Base-by-base conservation (phyloP, 64 coral and sea anemone species). In the Cladopsammia gracilis region DNA sequence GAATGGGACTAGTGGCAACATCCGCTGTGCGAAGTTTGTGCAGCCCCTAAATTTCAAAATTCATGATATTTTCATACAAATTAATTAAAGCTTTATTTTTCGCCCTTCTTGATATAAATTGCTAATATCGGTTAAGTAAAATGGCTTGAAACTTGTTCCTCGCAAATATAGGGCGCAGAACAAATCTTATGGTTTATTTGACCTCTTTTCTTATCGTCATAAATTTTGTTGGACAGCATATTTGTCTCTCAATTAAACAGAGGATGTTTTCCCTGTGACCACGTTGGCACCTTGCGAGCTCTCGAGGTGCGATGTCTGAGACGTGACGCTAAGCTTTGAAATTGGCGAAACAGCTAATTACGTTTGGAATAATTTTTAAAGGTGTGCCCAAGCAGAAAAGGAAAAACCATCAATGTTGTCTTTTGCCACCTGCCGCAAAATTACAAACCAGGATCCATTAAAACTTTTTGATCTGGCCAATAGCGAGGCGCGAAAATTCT, bases 321-420 rank as follows among this genome's bases (percentile, higher is more conserved):
- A 77, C 75, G 22, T 4, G 50, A 49, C 22, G 48, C 50, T 77
- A 20, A 19, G 75, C 50, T 18, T 77, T 77, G 48, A 77, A 54
- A 54, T 77, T 51, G 10, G 75, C 75, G 53, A 77, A 77, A 77
- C 75, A 77, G 75, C 22, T 77, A 77, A 77, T 77, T 52, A 56
- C 24, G 48, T 25, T 61, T 81, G 77, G 26, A 81, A 81, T 60
- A 81, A 77, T 25, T 56, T 77, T 23, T 45, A 54, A 56, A 54
- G 20, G 75, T 54, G 76, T 58, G 56, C 49, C 24, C 10, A 64
- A 84, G 44, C 24, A 50, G 14, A 49, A 43, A 49, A 2, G 62
- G 26, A 45, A 10, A 83, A 84, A 82, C 49, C 62, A 84, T 25
- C 20, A 68, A 20, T 84, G 62, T 84, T 67, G 49, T 13, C 19